Percentiles rank a stretch among this genome's conserved stretches.
Conservation (phyloP, 2,888 invertebrate genomes). For the Drosophila mimica region DNA sequence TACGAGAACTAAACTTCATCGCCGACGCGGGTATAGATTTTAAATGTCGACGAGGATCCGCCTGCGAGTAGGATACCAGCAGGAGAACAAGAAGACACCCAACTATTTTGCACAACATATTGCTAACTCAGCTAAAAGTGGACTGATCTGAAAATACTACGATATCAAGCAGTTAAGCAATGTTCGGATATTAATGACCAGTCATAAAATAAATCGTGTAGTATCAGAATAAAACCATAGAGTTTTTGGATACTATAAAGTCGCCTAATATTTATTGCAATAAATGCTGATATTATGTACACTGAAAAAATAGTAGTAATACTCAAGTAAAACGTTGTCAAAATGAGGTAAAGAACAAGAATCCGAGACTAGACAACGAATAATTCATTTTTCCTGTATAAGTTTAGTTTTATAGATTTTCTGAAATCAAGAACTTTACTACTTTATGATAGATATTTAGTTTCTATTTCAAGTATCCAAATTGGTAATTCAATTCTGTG, state of each 20-base stretch:
- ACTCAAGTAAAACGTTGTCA: neutral
- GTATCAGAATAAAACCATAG: slow-evolving; percentile 46
- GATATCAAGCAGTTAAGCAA: slow-evolving; percentile 37
- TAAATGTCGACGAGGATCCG: slow-evolving; percentile 35
- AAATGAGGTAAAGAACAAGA: neutral
- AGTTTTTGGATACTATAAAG: slow-evolving; percentile 49
- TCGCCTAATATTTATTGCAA: slow-evolving; percentile 57
- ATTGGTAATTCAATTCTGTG: no score
- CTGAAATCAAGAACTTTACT: neutral
- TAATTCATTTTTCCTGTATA: neutral
- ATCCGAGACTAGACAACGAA: neutral
- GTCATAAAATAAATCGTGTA: slow-evolving; percentile 24
- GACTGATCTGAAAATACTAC: slow-evolving; percentile 47
- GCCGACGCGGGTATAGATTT: slow-evolving; percentile 16
- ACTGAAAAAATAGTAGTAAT: neutral
- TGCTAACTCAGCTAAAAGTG: slow-evolving; percentile 43
- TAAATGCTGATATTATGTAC: slow-evolving; percentile 16
- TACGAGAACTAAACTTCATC: slow-evolving; percentile 48
- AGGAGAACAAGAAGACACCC: slow-evolving; percentile 27
- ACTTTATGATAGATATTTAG: neutral
- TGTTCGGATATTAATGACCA: slow-evolving; percentile 65
- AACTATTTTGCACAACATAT: slow-evolving; percentile 57
- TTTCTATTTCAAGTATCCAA: neutral
- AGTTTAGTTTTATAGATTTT: neutral
- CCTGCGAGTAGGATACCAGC: slow-evolving; percentile 38